phyloP scores from a whole-genome alignment of 2,797 vertebrate genomes.

The Micropoecilia bifurca region DNA sequence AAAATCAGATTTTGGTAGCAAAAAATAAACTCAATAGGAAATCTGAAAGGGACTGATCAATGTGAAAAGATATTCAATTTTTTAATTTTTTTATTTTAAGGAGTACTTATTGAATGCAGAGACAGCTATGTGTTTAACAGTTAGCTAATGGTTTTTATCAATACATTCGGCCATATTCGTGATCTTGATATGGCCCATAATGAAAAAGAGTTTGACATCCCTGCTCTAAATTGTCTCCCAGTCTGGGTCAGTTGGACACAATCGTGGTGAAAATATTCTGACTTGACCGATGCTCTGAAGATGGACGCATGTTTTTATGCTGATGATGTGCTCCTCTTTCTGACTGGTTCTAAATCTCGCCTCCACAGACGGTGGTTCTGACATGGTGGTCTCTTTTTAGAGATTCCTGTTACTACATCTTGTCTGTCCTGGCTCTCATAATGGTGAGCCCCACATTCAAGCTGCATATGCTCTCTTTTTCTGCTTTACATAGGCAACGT shows the following conservation, averaged over 20 bases:
- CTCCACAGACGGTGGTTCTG: slow-evolving; percentile 75
- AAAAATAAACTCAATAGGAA: no score
- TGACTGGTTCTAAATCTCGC: slow-evolving; percentile 6
- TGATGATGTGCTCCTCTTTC: background rate
- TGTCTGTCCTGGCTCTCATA: slow-evolving; percentile 82
- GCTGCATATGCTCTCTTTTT: background rate
- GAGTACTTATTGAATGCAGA: no score
- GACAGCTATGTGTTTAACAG: no score
- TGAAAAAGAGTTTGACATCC: no score
- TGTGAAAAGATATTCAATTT: no score
- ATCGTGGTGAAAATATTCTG: background rate
- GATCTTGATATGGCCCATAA: no score
- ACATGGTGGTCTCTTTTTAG: slow-evolving; percentile 86
- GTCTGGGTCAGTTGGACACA: background rate
- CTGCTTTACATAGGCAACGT: background rate
- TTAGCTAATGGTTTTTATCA: no score
- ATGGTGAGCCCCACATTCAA: slow-evolving; percentile 67
- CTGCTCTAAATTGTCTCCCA: background rate
- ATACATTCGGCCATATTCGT: no score
- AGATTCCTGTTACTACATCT: slow-evolving; percentile 83
- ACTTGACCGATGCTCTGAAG: background rate
- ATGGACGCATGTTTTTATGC: background rate
- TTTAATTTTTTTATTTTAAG: no score
- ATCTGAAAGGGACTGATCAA: no score
- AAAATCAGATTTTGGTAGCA: no score